Evolutionary conservation across 1,140 invertebrate genomes (phyloP), one percentile per base, ranked within the genome.

Genomic region (Portunus trituberculatus): DNA sequence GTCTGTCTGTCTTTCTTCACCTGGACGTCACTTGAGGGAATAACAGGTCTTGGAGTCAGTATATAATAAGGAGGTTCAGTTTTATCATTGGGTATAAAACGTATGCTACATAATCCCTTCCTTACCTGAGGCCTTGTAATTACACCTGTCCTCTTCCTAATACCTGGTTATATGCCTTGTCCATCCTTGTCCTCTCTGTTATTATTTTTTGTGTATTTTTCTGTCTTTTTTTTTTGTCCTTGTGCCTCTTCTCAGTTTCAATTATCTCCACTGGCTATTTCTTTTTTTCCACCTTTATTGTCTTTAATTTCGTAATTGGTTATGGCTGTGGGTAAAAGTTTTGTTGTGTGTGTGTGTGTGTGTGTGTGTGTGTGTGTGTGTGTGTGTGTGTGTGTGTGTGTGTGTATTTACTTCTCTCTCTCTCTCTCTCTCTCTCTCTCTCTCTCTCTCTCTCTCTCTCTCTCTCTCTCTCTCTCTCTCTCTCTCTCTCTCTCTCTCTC

Each of bases 311-410:
- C 31, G n/a, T 88, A 88, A 88, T 45, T 31, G 32, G 45, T 20
- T 88, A 32, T 76, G 67, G 67, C n/a, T 76, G 67, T 59, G 52
- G 52, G 2, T 12, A 20, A 59, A 59, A 10, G 52, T 59, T 16
- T 16, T 59, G 52, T 10, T 12, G 10, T 4, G 52, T 59, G 52
- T 76, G 16, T 76, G 67, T 76, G 67, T 76, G 67, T 76, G 59
- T 76, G 59, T 76, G 59, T 76, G 59, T 76, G 59, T 76, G 59
- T 76, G 59, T 76, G 59, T 76, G 59, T 76, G 59, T 76, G 59
- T 76, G 59, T 76, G 59, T 76, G 59, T 76, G 59, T 76, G 59
- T 76, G 59, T 76, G 20, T 76, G 59, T 10, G 10, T 20, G 59
- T 10, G 59, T 76, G 4, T 7, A 10, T 7, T 76, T 10, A 12